These are phyloP conservation scores for Mormyrops attenuatus DNA, from an alignment of 2,797 vertebrate species.

Conservation along the genomic window DNA sequence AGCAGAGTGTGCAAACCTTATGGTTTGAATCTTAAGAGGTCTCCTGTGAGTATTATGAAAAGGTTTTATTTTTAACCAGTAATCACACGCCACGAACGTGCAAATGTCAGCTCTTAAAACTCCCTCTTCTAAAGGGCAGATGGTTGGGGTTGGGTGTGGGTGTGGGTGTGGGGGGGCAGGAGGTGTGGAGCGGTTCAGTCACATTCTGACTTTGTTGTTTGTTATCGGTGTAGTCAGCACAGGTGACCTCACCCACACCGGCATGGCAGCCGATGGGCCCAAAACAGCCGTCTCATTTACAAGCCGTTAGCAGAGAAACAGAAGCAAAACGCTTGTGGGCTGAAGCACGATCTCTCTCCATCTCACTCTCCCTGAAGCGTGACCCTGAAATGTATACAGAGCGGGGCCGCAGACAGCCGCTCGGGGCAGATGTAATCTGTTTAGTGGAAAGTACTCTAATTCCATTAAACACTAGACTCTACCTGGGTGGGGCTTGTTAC, in stretches of 20 bases:
- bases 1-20: background rate
- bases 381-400: background rate
- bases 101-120: background rate
- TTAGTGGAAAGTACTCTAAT: background rate
- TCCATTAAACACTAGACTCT: background rate
- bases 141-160: background rate
- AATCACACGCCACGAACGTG: background rate
- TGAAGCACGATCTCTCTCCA: constrained; percentile 1
- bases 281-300: background rate
- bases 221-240: background rate
- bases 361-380: background rate
- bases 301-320: background rate
- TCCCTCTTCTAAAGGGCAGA: background rate
- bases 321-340: background rate
- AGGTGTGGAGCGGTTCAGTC: background rate
- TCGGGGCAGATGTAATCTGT: background rate
- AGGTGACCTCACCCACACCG: background rate
- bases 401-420: background rate
- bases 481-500: background rate
- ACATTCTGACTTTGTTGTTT: background rate
- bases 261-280: background rate
- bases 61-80: constrained; percentile 6
- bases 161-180: background rate
- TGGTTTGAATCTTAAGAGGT: background rate
- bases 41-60: background rate